These are phyloP conservation scores for Tringa solitaria DNA, from an alignment of 2,113 vertebrate genomes.

Conservation along the genomic window DNA sequence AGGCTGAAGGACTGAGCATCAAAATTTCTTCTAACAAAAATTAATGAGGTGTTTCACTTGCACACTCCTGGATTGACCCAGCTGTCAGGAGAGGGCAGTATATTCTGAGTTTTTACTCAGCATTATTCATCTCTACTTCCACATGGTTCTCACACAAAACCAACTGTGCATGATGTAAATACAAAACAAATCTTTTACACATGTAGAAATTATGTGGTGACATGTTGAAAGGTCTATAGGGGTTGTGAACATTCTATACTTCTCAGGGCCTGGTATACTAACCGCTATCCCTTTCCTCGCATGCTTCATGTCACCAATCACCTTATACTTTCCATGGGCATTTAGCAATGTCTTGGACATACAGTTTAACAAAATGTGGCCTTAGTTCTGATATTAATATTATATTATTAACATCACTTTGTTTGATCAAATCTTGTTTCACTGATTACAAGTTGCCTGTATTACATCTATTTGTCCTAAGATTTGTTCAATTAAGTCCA, in stretches of 20 bases:
- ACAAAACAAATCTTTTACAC: background rate
- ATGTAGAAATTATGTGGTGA: background rate
- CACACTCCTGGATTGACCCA: background rate
- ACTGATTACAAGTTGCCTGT: background rate
- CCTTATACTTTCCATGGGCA: background rate
- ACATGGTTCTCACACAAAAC: background rate
- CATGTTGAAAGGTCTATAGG: fast-evolving
- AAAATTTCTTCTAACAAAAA: background rate
- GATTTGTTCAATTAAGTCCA: background rate
- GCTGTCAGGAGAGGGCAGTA: background rate
- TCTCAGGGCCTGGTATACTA: background rate
- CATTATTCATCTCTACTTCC: background rate
- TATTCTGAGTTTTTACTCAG: background rate
- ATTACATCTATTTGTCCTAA: background rate
- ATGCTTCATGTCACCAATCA: background rate
- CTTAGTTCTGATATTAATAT: background rate
- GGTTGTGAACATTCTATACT: fast-evolving
- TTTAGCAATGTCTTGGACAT: background rate
- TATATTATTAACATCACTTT: background rate
- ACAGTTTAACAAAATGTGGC: background rate
- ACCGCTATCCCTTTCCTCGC: background rate
- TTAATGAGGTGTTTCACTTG: background rate
- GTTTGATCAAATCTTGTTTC: background rate
- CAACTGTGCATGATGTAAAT: background rate
- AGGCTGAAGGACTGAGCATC: background rate